Base-by-base conservation (phyloP, 2,797 vertebrate genomes). In the Acanthurus tractus region DNA sequence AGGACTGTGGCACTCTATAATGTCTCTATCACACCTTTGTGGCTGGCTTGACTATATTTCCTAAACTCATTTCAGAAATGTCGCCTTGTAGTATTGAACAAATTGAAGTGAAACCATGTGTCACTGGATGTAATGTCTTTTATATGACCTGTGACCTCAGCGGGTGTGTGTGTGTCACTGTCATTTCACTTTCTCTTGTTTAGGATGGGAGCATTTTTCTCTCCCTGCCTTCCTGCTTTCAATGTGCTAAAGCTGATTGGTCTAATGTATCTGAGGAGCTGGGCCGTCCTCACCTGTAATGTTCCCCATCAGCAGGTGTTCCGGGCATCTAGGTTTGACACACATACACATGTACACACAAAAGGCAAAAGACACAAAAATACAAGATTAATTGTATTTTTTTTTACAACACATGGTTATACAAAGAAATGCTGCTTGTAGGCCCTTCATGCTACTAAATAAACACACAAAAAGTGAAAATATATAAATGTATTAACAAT, bases 161-260 rank as follows among this genome's bases (percentile, higher is more conserved):
- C 42, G 53, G 74, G 64, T 70, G 46, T 70, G 45, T 74, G 57
- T 68, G 62, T 74, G 63, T 56, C 25, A 25, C 63, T 75, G 52
- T 59, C 29, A 53, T 25, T 34, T 61, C 20, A 81, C 83, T 58
- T 42, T 49, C 46, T 65, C 18, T 56, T 73, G 77, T 87, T 25
- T 61, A 99, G 98, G 98, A 99, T 99, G 98, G 98, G 98, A 34
- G 97, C 98, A 0, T 99, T 99, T 91, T 99, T 99, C 94, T 99
- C 98, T 0, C 98, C 97, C 0, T 99, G 98, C 62, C 96, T 99
- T 23, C 98, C 98, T 23, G 97, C 97, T 1, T 97, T 99, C 89
- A 99, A 99, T 0, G 97, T 99, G 40, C 86, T 99, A 79, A 99
- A 99, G 87, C 87, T 99, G 85, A 96, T 98, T 9, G 97, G 98